Base-by-base conservation (phyloP, 2,888 invertebrate genomes). In the Drosophila multiciliata region DNA sequence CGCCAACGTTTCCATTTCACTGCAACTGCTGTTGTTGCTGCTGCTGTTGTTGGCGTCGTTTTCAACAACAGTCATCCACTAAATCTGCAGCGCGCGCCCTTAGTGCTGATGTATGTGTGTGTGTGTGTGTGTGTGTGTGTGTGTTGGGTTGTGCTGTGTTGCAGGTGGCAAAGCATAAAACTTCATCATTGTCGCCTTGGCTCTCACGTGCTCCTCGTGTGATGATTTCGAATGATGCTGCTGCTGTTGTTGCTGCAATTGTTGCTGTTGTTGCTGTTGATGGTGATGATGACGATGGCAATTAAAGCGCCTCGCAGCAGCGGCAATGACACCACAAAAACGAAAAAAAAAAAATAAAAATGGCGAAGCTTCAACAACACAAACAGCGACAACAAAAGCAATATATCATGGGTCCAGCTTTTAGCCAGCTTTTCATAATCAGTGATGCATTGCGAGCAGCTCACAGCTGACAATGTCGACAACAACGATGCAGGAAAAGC, bases 391-490 rank as follows among this genome's bases (percentile, higher is more conserved):
- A 85, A 75, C 83, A 78, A 78, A 73, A 70, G 89, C 87, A 83
- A 87, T 86, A 89, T 83, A 90, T 87, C 87, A 90, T 67, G 77
- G 76, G 90, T 87, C 89, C 89, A 90, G 89, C 87, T 87, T 87
- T 90, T 88, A 87, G 90, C 87, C 74, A 90, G 90, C 87, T 87
- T 87, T 87, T 87, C 87, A 87, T 88, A 87, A 88, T 88, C 89
- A 87, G 90, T 87, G 87, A 90, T 87, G 87, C 87, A 90, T 87
- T 88, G 89, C 89, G 85, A 84, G 76, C 89, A 89, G 89, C 82
- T 80, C 80, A 80, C 83, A 81, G 80, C 80, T 83, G 83, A 83
- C 80, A 81, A 76, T 76, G 78, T 52, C 68, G 74, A 73, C 84
- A 76, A 71, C 82, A 61, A 71, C 69, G 60, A 71, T 70, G 70